Base-by-base conservation (phyloP, 2,113 vertebrate genomes). In the Neotragus pygmaeus region DNA sequence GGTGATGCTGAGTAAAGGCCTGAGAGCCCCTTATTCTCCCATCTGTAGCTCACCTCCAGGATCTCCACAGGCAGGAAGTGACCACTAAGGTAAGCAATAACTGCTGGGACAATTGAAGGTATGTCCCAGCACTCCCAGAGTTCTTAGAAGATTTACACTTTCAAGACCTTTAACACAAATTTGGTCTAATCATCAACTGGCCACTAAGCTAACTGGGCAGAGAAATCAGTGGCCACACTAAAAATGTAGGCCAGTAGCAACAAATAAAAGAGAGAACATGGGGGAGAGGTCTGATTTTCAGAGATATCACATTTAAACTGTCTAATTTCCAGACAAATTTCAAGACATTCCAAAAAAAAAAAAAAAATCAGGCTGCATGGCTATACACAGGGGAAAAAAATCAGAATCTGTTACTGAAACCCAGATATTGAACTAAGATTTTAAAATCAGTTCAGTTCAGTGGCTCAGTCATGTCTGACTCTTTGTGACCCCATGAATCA, bases 391-490 rank as follows among this genome's bases (percentile, higher is more conserved):
- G 21, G 12, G 9, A 5, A 39, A 33, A 45, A 43, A 73, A 25
- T 88, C 84, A 43, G 39, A 95, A 58, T n/a, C 6, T 82, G 8
- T 58, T 6, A 15, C 39, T 58, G 19, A 83, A 88, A 82, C 15
- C 2, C 23, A 84, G 12, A 88, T 6, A 43, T 25, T 45, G 10
- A 57, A 39, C n/a, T 55, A 96, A 87, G 7, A 36, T 82, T 88
- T 95, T n/a, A 43, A 58, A 60, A 60, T 14, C 27, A 60, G 28
- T 30, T 62, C 58, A 62, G 28, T 30, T 62, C 58, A 62, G 28
- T 62, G 5, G 0, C 13, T 62, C 13, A 30, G 58, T 62, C 6
- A 0, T 62, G 58, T 30, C 28, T 0, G 0, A 62, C 28, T 62
- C 28, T 62, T 60, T 60, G 5, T 0, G 2, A 62, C 58, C 13